Evolutionary conservation across 1,140 invertebrate genomes (phyloP), one percentile per base, ranked within the genome.

Genomic region (Calosoma granatense): DNA sequence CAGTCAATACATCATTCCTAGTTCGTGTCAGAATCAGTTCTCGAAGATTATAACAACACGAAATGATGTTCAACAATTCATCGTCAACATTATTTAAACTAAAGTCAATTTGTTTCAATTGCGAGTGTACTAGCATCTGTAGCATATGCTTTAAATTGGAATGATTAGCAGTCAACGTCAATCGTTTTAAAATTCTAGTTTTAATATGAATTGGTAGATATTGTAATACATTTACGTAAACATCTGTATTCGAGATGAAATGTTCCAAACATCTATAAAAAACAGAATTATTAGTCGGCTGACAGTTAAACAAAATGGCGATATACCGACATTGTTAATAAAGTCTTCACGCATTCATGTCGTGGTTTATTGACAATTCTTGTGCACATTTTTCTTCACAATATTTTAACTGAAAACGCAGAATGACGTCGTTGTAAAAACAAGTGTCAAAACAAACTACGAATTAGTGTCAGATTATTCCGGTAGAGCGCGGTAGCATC

Each of bases 181-280:
- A 11, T 4, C 41, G 9, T 47, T 47, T 47, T 17, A 47, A 17
- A 17, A 47, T 47, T 9, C 41, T 9, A 17, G 9, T 47, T 47
- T 47, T 47, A 11, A 47, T 11, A 47, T 47, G 41, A 6, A 17
- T 3, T 9, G 41, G 41, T 17, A 47, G 15, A 6, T 12, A 11
- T 15, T 12, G 60, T 59, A 20, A 56, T 39, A 21, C 56, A 60
- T 20, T 57, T 41, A 4, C 20, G 56, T 20, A 64, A 52, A 53
- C 53, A 57, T 39, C 36, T 30, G 20, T 60, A 22, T 51, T 53
- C 54, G 23, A 55, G 22, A 20, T 47, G 20, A 41, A 47, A 51
- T 55, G 22, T 30, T 12, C 26, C 21, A 52, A 54, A 61, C 61
- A 56, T 58, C 61, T 53, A 51, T 54, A 20, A 57, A 19, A 54